These are phyloP conservation scores for Polymixis lichenea DNA, from an alignment of 2,888 invertebrate genomes.

Conservation along the genomic window DNA sequence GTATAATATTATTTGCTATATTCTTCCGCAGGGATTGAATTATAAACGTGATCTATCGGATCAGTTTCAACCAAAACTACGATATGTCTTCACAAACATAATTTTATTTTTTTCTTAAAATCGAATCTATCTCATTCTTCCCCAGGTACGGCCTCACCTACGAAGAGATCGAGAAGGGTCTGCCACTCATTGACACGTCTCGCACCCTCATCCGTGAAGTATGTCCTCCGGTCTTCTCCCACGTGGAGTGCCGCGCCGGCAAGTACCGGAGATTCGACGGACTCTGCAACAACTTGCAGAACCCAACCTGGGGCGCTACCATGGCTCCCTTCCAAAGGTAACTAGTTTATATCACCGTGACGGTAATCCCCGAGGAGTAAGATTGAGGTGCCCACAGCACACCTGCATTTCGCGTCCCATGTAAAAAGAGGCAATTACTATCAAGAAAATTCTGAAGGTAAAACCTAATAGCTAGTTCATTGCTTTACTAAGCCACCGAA, in stretches of 20 bases:
- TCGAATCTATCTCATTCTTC: background rate
- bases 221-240: constrained; percentile 96
- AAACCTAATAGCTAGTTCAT: background rate
- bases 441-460: background rate
- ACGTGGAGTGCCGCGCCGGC: constrained; percentile 96
- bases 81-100: background rate
- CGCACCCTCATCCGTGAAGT: constrained; percentile 96
- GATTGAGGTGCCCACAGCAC: background rate
- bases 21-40: background rate
- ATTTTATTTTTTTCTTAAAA: background rate
- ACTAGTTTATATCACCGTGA: background rate
- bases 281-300: constrained; percentile 96
- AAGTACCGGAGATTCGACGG: constrained; percentile 97
- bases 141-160: constrained; percentile 95
- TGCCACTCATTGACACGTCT: constrained; percentile 96
- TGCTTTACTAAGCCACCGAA: background rate
- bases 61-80: background rate
- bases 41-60: background rate
- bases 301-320: constrained; percentile 97
- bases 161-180: constrained; percentile 96
- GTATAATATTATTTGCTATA: background rate
- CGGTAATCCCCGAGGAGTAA: background rate
- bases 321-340: constrained; percentile 96
- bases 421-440: background rate
- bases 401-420: background rate